phyloP scores from a whole-genome alignment of 2,797 vertebrate species.

The Channallabes apus region DNA sequence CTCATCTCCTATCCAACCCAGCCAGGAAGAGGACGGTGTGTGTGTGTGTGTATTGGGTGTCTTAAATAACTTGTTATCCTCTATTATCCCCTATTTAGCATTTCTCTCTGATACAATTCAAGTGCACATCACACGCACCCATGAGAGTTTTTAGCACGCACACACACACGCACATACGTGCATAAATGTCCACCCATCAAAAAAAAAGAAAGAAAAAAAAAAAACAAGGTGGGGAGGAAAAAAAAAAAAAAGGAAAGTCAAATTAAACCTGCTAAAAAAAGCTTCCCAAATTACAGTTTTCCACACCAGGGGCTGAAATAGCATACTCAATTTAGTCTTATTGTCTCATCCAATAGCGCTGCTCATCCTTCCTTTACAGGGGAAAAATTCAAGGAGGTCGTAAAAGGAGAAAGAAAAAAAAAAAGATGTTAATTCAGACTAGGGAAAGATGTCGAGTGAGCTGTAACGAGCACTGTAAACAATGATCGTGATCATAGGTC shows the following conservation, averaged over 20 bases:
- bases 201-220: background rate
- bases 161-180: background rate
- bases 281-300: conserved; percentile 49
- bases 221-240: background rate
- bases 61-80: conserved; percentile 14
- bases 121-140: background rate
- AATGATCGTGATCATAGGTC: conserved; percentile 35
- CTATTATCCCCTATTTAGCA: conserved; percentile 30
- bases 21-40: background rate
- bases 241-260: conserved; percentile 1
- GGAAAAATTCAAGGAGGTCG: conserved; percentile 7
- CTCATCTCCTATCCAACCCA: background rate
- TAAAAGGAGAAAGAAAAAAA: background rate
- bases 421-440: background rate
- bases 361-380: conserved; percentile 36
- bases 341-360: conserved; percentile 39
- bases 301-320: conserved; percentile 48
- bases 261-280: conserved; percentile 48
- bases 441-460: conserved; percentile 13
- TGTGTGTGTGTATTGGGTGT: background rate
- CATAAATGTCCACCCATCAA: conserved; percentile 13
- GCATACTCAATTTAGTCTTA: conserved; percentile 30
- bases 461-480: conserved; percentile 26
- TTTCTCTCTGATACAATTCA: background rate
- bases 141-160: no score